These are phyloP conservation scores for Eulacestoma nigropectus DNA, from an alignment of 2,113 vertebrate species.

Conservation along the genomic window DNA sequence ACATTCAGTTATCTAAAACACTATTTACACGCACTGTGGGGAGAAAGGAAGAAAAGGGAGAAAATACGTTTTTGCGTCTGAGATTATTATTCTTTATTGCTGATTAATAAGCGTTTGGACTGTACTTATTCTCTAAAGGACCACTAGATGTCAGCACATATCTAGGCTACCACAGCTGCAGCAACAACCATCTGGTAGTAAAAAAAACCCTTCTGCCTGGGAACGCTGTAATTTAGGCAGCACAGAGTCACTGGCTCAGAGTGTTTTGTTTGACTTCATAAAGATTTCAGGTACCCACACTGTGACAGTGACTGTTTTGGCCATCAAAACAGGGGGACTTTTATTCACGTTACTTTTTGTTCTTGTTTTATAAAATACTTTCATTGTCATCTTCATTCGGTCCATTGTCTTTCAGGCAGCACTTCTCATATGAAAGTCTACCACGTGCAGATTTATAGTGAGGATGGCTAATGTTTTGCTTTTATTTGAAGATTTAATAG, in stretches of 20 bases:
- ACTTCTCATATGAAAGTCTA: neutral
- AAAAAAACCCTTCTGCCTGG: neutral
- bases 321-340: neutral
- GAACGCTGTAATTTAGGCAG: neutral
- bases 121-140: neutral
- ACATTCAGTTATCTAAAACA: neutral
- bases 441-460: neutral
- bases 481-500: neutral
- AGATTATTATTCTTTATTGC: neutral
- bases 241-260: neutral
- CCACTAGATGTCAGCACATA: conserved; percentile 71
- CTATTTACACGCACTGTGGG: neutral
- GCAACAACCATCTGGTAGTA: conserved; percentile 59
- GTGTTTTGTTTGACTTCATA: neutral
- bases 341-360: neutral
- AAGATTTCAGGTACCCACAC: neutral
- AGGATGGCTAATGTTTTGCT: neutral
- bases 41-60: neutral
- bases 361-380: neutral
- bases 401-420: neutral
- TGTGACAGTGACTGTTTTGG: neutral
- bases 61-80: neutral
- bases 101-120: neutral
- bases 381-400: neutral
- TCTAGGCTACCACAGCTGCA: neutral